Evolutionary conservation across 2,797 vertebrate species (phyloP), one percentile per base, ranked within the genome.

Genomic region (Holocentrus rufus): DNA sequence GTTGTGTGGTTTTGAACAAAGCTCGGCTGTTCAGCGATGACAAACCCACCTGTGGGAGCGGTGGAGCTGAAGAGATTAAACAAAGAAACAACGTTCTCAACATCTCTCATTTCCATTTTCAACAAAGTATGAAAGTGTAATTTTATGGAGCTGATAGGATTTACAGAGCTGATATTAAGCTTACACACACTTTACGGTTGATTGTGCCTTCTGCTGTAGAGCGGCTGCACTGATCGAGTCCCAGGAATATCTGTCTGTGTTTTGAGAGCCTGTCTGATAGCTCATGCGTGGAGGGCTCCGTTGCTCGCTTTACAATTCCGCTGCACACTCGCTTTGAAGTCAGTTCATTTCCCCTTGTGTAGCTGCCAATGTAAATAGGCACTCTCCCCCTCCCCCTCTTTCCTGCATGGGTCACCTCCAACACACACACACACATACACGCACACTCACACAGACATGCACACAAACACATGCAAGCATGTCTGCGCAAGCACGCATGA

Each of bases 351-450:
- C 92, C 93, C 92, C 91, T 93, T 92, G 88, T 90, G 89, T 73
- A 81, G 85, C 89, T 94, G 95, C 94, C 95, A 96, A 92, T 81
- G 89, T 94, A 96, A 96, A 96, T 86, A 93, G 74, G 70, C 79
- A 75, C 88, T 89, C 80, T 65, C 73, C 85, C 66, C 90, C 83
- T 88, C 91, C 87, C 84, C 71, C 74, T 79, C 87, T 81, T 91
- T 90, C 92, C 94, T 89, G 88, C 70, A 79, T 80, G 82, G 80
- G 15, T 92, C 77, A 76, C 91, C 92, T 90, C 90, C 86, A 91
- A 75, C 72, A 23, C 81, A 85, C 77, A 57, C 66, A 74, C 79
- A 72, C 74, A 44, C 56, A 31, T 25, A 42, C 65, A n/a, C 27
- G 13, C 11, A 44, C 3, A 67, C 77, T 64, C 58, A 86, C 65